Conservation (phyloP, 2,113 vertebrate genomes). For the Ceyx melanurus region DNA sequence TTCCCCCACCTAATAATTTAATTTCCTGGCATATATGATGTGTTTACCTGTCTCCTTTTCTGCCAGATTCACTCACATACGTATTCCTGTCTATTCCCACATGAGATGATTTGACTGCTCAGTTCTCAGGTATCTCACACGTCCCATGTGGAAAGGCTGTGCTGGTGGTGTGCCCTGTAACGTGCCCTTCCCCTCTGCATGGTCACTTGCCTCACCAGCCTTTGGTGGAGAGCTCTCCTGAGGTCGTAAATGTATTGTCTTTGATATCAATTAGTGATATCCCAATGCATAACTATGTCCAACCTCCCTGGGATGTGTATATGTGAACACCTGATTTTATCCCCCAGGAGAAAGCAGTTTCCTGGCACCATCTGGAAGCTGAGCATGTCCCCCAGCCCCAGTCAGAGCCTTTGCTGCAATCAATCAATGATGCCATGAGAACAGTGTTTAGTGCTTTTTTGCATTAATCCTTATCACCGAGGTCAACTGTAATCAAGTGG, state of each 20-base stretch:
- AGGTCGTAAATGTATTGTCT: neutral
- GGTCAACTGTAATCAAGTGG: neutral
- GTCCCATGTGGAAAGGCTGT: accelerated
- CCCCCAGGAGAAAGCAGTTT: neutral
- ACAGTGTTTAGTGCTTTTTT: neutral
- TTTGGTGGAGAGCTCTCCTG: neutral
- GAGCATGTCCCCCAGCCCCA: neutral
- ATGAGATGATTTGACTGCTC: neutral
- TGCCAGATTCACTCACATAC: neutral
- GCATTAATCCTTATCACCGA: neutral
- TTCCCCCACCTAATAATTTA: neutral
- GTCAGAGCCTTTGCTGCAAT: neutral
- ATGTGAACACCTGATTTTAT: neutral
- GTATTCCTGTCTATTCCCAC: neutral
- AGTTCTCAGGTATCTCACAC: neutral
- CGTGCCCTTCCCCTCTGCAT: accelerated
- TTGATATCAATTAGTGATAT: neutral
- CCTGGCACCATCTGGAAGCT: neutral
- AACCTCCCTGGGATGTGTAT: neutral
- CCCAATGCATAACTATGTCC: neutral
- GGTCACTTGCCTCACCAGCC: neutral
- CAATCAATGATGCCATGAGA: neutral
- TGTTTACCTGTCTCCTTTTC: neutral
- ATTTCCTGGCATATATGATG: neutral
- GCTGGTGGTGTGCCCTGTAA: neutral